phyloP scores from a whole-genome alignment of 2,888 invertebrate species.

The Caenorhabditis sp. region DNA sequence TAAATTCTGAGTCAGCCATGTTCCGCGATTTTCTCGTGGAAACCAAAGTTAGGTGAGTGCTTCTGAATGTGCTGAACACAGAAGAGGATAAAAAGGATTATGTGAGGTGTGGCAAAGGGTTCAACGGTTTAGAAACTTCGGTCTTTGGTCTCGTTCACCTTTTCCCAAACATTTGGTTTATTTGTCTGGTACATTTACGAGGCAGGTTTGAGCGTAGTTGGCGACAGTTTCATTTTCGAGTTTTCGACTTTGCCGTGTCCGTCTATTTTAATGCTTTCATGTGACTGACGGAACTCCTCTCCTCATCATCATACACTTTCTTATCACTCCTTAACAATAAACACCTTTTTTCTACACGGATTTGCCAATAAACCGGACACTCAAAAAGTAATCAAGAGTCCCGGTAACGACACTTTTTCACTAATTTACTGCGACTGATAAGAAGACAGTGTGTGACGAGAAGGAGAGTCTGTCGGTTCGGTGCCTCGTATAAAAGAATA shows the following conservation, averaged over 20 bases:
- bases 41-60: neutral
- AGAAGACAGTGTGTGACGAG: neutral
- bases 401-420: slow-evolving; percentile 1
- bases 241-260: neutral
- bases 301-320: neutral
- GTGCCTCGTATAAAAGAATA: slow-evolving; percentile 6
- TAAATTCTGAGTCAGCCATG: neutral
- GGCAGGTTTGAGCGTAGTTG: too few relatives aligned
- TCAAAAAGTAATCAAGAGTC: neutral
- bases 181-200: too few relatives aligned
- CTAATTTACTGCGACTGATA: slow-evolving; percentile 1
- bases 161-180: too few relatives aligned
- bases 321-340: neutral
- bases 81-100: neutral
- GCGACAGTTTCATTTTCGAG: neutral
- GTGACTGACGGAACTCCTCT: too few relatives aligned
- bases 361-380: slow-evolving; percentile 5
- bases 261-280: too few relatives aligned
- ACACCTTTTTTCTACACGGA: slow-evolving; percentile 2
- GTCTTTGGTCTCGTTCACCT: too few relatives aligned
- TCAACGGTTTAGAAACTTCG: too few relatives aligned
- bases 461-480: neutral
- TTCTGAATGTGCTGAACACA: too few relatives aligned
- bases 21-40: neutral
- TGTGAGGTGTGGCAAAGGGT: too few relatives aligned